Conservation (phyloP, 1,140 invertebrate species). For the Drosophila bocki region DNA sequence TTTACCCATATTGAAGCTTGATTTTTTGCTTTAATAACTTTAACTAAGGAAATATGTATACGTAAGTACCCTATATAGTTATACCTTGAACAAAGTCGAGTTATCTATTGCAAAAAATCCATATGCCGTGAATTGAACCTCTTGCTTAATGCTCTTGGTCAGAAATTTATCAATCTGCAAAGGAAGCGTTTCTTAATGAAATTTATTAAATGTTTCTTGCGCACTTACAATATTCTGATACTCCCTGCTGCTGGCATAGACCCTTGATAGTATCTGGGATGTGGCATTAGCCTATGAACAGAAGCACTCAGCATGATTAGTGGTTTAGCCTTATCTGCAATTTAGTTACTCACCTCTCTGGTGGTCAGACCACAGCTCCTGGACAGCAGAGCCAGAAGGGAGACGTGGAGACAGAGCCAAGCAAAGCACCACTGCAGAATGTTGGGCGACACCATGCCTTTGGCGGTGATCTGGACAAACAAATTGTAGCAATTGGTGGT, state of each 20-base stretch:
- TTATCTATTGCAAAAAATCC: constrained; percentile 84
- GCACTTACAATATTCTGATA: constrained; percentile 78
- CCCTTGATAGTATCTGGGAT: constrained; percentile 73
- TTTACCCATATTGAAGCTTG: too few relatives aligned
- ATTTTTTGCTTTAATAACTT: too few relatives aligned
- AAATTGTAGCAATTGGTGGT: constrained; percentile 83
- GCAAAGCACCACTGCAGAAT: constrained; percentile 75
- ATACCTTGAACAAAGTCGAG: constrained; percentile 81
- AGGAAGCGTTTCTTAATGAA: not conserved
- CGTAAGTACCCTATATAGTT: too few relatives aligned
- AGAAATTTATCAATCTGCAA: constrained; percentile 81
- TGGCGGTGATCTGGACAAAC: constrained; percentile 79
- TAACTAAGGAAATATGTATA: too few relatives aligned
- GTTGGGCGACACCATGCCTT: constrained; percentile 57
- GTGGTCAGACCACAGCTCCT: constrained; percentile 73
- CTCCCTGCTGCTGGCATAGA: constrained; percentile 76
- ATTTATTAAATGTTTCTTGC: not conserved
- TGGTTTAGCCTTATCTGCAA: not conserved
- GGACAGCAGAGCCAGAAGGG: constrained; percentile 67
- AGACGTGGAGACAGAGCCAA: constrained; percentile 70
- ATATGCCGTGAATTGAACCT: constrained; percentile 82
- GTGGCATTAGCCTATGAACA: constrained; percentile 73
- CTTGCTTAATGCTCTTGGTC: constrained; percentile 83
- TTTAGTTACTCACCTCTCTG: constrained; percentile 54
- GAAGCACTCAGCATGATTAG: constrained; percentile 23